Evolutionary conservation across 2,888 invertebrate genomes (phyloP).

Genomic region (Sinodicranocentrus sp.): DNA sequence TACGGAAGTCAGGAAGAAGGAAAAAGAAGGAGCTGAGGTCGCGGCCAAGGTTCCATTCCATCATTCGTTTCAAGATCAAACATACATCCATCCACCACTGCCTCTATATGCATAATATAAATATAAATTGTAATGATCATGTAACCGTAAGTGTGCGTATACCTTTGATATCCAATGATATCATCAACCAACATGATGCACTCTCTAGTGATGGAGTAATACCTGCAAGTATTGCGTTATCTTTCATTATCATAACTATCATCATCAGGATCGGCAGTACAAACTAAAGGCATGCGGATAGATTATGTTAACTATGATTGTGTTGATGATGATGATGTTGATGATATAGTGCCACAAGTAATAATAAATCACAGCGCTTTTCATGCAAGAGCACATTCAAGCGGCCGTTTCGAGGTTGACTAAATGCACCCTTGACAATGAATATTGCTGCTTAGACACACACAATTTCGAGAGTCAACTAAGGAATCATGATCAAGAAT

Average conservation of each 20-base stretch:
- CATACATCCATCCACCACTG: constrained; percentile 29
- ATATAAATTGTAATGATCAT: constrained; percentile 67
- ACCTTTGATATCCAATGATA: constrained; percentile 28
- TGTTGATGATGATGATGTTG: constrained; percentile 46
- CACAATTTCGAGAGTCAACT: not conserved
- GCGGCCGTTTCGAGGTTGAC: constrained; percentile 63
- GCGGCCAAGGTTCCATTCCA: constrained; percentile 76
- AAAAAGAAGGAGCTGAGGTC: constrained; percentile 76
- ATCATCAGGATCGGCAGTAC: constrained; percentile 35
- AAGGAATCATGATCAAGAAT: no score
- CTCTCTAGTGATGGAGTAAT: constrained; percentile 57
- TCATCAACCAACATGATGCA: constrained; percentile 21
- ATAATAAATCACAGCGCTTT: constrained; percentile 56
- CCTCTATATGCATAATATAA: constrained; percentile 30
- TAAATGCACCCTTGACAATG: constrained; percentile 68
- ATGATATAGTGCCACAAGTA: constrained; percentile 55
- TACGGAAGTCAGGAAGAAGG: constrained; percentile 76
- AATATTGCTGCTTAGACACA: constrained; percentile 25
- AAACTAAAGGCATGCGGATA: constrained; percentile 29
- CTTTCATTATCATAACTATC: constrained; percentile 63
- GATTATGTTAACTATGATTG: constrained; percentile 32
- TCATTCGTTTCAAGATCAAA: constrained; percentile 68
- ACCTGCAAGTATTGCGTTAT: constrained; percentile 55
- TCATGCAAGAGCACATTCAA: constrained; percentile 3
- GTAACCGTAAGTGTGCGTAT: constrained; percentile 13